These are phyloP conservation scores for Tachycineta bicolor DNA, from an alignment of 2,113 vertebrate genomes.

Conservation along the genomic window DNA sequence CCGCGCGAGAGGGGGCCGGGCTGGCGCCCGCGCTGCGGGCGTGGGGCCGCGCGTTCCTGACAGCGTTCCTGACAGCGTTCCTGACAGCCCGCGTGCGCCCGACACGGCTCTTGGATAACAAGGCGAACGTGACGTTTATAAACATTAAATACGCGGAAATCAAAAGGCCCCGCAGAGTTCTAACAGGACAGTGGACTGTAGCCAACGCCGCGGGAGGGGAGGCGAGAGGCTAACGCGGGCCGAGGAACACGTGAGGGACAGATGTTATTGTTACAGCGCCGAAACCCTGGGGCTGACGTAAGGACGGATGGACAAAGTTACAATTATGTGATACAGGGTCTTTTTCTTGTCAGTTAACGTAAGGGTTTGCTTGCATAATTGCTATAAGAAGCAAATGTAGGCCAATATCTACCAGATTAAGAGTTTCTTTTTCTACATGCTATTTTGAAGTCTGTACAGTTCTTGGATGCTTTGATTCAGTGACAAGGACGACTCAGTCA, in stretches of 20 bases:
- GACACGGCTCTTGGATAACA: accelerated
- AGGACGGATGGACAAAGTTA: neutral
- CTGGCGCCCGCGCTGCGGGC: accelerated
- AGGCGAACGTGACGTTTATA: neutral
- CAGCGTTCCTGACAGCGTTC: too few species aligned
- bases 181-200: neutral
- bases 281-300: neutral
- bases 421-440: neutral
- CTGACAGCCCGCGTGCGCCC: accelerated
- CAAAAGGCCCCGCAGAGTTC: neutral
- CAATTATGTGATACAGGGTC: neutral
- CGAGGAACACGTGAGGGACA: neutral
- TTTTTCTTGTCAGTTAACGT: neutral
- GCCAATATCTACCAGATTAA: neutral
- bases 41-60: accelerated
- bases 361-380: neutral
- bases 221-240: neutral
- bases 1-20: neutral
- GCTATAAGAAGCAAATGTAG: neutral
- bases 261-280: neutral
- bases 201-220: too few species aligned
- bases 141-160: neutral
- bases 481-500: neutral
- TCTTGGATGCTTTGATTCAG: accelerated
- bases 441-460: neutral